phyloP scores from a whole-genome alignment of 2,113 vertebrate species.

The Penelope pileata region DNA sequence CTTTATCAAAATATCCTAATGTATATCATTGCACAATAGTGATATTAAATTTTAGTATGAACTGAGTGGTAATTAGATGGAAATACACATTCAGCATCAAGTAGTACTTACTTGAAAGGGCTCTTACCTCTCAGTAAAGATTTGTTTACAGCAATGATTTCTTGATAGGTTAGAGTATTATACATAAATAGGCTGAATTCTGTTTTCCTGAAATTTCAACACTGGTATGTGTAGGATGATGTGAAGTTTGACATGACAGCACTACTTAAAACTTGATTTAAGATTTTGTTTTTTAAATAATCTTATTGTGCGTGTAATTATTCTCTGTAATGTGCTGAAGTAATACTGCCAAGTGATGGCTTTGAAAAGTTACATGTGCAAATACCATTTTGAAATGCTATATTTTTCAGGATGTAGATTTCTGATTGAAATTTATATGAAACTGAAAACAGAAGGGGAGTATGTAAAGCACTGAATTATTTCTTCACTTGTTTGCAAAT shows the following conservation, averaged over 20 bases:
- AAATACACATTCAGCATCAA: constrained; percentile 37
- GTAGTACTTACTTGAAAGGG: constrained; percentile 67
- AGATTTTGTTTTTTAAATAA: constrained; percentile 8
- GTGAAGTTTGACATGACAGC: background rate
- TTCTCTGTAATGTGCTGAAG: background rate
- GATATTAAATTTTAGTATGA: background rate
- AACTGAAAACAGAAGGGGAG: constrained; percentile 44
- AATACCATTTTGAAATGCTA: constrained; percentile 16
- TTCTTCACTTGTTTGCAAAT: constrained; percentile 40
- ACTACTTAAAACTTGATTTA: background rate
- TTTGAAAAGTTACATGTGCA: background rate
- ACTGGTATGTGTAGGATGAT: background rate
- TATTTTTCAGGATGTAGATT: constrained; percentile 57
- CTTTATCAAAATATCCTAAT: constrained; percentile 52
- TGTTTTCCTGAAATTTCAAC: constrained; percentile 19
- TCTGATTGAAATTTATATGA: constrained; percentile 54
- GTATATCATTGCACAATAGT: constrained; percentile 17
- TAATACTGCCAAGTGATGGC: background rate
- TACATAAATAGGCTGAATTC: background rate
- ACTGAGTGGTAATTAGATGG: constrained; percentile 51
- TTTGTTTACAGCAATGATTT: constrained; percentile 65
- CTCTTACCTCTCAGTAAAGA: constrained; percentile 67
- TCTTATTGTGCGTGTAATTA: background rate
- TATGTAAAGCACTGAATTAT: constrained; percentile 37
- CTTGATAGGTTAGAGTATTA: constrained; percentile 26